These are phyloP conservation scores for Contarinia nasturtii DNA, from an alignment of 1,140 invertebrate genomes.

Conservation along the genomic window DNA sequence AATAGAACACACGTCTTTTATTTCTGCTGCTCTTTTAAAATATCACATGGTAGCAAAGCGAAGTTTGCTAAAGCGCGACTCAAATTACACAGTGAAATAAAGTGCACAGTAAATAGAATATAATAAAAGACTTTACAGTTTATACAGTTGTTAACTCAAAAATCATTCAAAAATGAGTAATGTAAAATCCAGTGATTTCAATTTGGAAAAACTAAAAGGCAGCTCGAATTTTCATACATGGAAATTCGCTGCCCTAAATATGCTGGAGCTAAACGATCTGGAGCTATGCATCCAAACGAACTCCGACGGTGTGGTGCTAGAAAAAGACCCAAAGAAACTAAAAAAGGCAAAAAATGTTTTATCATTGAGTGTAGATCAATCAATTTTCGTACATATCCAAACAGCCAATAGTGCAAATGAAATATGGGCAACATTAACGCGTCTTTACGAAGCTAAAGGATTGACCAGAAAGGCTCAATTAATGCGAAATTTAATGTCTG, in stretches of 20 bases:
- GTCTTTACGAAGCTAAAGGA: neutral
- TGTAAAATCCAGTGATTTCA: too few species aligned
- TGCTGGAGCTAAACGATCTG: neutral
- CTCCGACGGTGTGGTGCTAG: neutral
- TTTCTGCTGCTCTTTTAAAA: too few species aligned
- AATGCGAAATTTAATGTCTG: neutral
- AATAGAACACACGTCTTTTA: too few species aligned
- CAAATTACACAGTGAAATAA: too few species aligned
- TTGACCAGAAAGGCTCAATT: neutral
- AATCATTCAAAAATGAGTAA: too few species aligned
- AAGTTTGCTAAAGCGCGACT: too few species aligned
- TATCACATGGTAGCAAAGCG: too few species aligned
- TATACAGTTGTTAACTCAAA: too few species aligned
- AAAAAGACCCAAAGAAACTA: neutral
- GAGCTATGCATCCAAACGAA: neutral
- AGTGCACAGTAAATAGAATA: too few species aligned
- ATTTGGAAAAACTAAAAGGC: neutral
- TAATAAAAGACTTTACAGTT: too few species aligned
- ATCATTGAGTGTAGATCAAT: neutral
- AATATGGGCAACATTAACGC: neutral
- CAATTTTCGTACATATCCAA: neutral
- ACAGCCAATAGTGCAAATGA: neutral
- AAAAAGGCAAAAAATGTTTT: neutral
- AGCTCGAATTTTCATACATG: neutral
- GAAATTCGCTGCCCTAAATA: neutral